These are phyloP conservation scores for Neodiprion virginianus DNA, from an alignment of 1,140 invertebrate genomes.

Conservation along the genomic window DNA sequence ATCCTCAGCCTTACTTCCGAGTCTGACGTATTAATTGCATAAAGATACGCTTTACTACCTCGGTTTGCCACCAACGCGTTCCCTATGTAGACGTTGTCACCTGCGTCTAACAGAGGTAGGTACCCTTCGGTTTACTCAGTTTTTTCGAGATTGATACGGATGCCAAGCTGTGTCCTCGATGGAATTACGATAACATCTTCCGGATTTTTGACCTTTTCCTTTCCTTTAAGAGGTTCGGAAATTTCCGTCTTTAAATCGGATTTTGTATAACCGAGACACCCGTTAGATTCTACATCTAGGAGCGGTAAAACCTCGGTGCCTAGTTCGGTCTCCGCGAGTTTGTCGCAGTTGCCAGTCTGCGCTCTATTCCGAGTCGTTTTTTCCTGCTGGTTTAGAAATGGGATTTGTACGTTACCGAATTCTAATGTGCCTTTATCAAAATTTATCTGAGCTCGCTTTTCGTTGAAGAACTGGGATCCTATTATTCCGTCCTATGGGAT, in stretches of 20 bases:
- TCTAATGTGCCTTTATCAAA: neutral
- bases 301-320: neutral
- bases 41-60: neutral
- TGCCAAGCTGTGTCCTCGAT: conserved; percentile 8
- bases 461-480: neutral
- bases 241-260: neutral
- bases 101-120: neutral
- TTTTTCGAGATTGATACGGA: neutral
- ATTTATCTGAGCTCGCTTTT: neutral
- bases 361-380: neutral
- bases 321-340: neutral
- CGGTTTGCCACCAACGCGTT: neutral
- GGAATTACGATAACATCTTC: conserved; percentile 14
- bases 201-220: conserved; percentile 4
- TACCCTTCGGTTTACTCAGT: conserved; percentile 10
- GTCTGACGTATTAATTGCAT: conserved; percentile 15
- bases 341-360: neutral
- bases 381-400: neutral
- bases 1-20: conserved; percentile 10
- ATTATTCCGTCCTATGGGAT: conserved; percentile 8
- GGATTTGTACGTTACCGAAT: neutral
- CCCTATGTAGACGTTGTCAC: conserved; percentile 10
- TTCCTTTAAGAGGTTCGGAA: neutral
- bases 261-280: neutral
- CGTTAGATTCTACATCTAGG: neutral